Evolutionary conservation across 2,888 invertebrate genomes (phyloP), one percentile per base, ranked within the genome.

Genomic region (Ectemnius cavifrons): DNA sequence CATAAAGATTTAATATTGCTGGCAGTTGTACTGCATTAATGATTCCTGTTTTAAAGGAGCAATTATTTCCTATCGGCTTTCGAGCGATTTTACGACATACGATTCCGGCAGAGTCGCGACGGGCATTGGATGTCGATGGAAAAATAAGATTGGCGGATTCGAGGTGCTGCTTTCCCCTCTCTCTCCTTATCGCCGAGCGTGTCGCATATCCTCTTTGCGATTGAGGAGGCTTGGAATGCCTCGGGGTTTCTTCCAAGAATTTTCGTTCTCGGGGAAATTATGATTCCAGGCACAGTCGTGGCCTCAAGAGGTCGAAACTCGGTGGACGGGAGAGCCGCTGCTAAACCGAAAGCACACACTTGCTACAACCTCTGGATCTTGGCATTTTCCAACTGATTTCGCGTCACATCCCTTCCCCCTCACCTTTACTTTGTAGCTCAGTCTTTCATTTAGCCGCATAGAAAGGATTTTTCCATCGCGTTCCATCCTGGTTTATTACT

Each of bases 301-400:
- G 73, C 78, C 78, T 77, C 74, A 71, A 79, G 79, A 81, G 74
- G 76, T 80, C 76, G 80, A 82, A 82, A 82, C 78, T 78, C 66
- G 71, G 78, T 76, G 76, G 69, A 61, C 71, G 67, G 67, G 67
- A 37, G 63, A 68, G 64, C 69, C 71, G 18, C 59, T 61, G 37
- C 37, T 37, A 37, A 71, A 73, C 67, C 66, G 49, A 79, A 61
- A 79, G 23, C 8, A 62, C 18, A 18, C 47, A 67, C 69, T 46
- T 13, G 63, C 23, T 66, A 37, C 37, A 37, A 37, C 37, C 37
- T 37, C 37, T 37, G 37, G 61, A 64, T 61, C 64, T 64, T 37
- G 4, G 4, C 52, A 52, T 60, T 66, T 59, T 52, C 20, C 46
- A 59, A 65, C 59, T 8, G 18, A 37, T 37, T 37, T 37, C 37